Conservation (phyloP, 2,888 invertebrate species). For the Chymomyza amoena region DNA sequence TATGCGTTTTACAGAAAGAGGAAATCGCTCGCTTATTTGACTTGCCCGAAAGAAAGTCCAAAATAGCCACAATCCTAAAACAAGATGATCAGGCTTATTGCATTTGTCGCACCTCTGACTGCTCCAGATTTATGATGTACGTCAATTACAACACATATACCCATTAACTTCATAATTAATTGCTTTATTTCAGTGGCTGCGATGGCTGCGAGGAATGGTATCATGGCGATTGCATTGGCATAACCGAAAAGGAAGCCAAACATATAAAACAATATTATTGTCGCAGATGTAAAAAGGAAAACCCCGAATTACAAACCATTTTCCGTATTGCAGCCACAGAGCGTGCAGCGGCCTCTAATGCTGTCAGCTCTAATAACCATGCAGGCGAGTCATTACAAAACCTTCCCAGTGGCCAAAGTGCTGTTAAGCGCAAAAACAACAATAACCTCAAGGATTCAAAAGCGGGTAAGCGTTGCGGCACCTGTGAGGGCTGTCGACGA, state of each 20-base stretch:
- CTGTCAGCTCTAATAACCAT: constrained; percentile 17
- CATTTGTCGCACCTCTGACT: constrained; percentile 95
- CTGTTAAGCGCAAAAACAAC: constrained; percentile 38
- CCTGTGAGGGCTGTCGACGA: constrained; percentile 85
- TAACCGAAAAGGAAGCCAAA: constrained; percentile 95
- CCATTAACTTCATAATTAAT: background rate
- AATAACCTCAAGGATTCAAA: constrained; percentile 67
- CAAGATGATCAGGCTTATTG: constrained; percentile 96
- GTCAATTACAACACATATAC: background rate
- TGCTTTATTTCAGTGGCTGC: constrained; percentile 85
- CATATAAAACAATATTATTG: constrained; percentile 96
- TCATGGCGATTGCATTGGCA: constrained; percentile 97
- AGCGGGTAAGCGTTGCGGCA: constrained; percentile 82
- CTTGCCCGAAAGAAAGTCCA: constrained; percentile 92
- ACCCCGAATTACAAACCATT: constrained; percentile 85
- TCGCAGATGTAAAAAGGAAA: constrained; percentile 89
- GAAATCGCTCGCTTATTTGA: constrained; percentile 94
- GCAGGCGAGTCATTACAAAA: constrained; percentile 14
- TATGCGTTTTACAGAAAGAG: constrained; percentile 81
- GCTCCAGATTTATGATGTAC: constrained; percentile 97
- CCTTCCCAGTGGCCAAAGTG: background rate
- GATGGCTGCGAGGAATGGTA: constrained; percentile 99
- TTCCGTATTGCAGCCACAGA: constrained; percentile 76
- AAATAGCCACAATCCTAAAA: constrained; percentile 91
- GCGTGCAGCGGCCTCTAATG: constrained; percentile 41